Percentiles rank a stretch among this genome's conserved stretches.
phyloP scores from a whole-genome alignment of 2,888 invertebrate species.

The Amiota communis region DNA sequence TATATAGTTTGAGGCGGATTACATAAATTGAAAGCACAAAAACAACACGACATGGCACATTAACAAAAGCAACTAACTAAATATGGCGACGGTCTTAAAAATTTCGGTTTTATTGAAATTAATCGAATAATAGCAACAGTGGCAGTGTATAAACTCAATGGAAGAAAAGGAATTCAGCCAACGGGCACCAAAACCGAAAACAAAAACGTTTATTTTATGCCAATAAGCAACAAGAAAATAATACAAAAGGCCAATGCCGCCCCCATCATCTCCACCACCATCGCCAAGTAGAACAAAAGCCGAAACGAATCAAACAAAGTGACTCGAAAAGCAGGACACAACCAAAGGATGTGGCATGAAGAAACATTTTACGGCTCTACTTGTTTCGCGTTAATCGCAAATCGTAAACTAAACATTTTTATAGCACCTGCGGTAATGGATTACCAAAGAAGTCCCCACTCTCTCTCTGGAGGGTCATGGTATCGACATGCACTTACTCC shows the following conservation, averaged over 20 bases:
- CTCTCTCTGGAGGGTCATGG: too few relatives aligned
- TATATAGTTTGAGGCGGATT: constrained; percentile 4
- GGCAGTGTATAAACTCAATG: background rate
- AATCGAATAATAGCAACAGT: constrained; percentile 53
- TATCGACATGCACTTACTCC: background rate
- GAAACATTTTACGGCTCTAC: constrained; percentile 59
- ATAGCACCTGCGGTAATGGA: constrained; percentile 66
- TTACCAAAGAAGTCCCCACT: constrained; percentile 51
- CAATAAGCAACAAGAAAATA: constrained; percentile 6
- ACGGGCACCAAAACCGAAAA: too few relatives aligned
- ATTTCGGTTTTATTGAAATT: constrained; percentile 61
- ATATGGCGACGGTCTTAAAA: constrained; percentile 38
- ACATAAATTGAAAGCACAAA: background rate
- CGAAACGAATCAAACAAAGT: constrained; percentile 13
- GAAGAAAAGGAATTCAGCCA: background rate
- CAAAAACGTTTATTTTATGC: constrained; percentile 16
- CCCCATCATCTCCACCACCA: background rate
- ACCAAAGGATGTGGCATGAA: constrained; percentile 9
- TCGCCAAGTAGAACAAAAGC: constrained; percentile 12
- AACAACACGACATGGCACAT: constrained; percentile 39
- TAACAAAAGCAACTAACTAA: constrained; percentile 5
- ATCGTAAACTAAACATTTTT: constrained; percentile 67
- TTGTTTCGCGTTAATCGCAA: constrained; percentile 66
- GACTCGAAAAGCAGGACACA: constrained; percentile 19
- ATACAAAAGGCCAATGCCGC: background rate